Evolutionary conservation across 2,113 vertebrate species (phyloP).

Genomic region (Pelmatolapia mariae): DNA sequence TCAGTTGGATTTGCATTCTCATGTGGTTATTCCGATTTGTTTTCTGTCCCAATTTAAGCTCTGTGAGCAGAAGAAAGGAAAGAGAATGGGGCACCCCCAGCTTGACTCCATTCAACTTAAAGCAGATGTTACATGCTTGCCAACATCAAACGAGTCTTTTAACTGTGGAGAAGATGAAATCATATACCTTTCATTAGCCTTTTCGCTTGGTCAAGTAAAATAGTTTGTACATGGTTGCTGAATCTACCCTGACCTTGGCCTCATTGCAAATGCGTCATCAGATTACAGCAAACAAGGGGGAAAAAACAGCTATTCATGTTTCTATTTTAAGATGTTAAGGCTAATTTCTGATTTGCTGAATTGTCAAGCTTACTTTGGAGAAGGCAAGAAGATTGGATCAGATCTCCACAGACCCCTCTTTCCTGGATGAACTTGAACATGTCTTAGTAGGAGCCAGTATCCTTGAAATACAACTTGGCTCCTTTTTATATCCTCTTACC

Average conservation of each 20-base stretch:
- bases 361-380: slow-evolving; percentile 69
- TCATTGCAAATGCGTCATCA: slow-evolving; percentile 50
- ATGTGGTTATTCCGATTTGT: slow-evolving; percentile 40
- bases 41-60: slow-evolving; percentile 19
- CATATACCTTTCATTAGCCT: slow-evolving; percentile 65
- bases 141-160: slow-evolving; percentile 68
- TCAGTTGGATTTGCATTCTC: slow-evolving; percentile 31
- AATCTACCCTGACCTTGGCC: slow-evolving; percentile 56
- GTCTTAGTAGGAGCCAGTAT: slow-evolving; percentile 31
- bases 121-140: slow-evolving; percentile 69
- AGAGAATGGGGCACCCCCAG: not conserved
- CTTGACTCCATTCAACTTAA: slow-evolving; percentile 24
- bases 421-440: slow-evolving; percentile 23
- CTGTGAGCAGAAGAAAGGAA: not conserved
- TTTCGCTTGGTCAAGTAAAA: slow-evolving; percentile 64
- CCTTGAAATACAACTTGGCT: slow-evolving; percentile 49
- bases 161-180: slow-evolving; percentile 67
- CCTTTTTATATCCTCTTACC: slow-evolving; percentile 21
- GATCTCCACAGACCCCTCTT: slow-evolving; percentile 26
- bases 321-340: slow-evolving; percentile 55
- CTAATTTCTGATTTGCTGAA: slow-evolving; percentile 76
- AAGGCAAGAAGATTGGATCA: slow-evolving; percentile 28
- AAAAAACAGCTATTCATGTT: slow-evolving; percentile 17
- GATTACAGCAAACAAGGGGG: slow-evolving; percentile 36
- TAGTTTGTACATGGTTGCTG: slow-evolving; percentile 45